A percentile compares a stretch with the other conserved stretches of the same genome.
Evolutionary conservation across 1,140 invertebrate genomes (phyloP).

Genomic region (Caenorhabditis briggsae): DNA sequence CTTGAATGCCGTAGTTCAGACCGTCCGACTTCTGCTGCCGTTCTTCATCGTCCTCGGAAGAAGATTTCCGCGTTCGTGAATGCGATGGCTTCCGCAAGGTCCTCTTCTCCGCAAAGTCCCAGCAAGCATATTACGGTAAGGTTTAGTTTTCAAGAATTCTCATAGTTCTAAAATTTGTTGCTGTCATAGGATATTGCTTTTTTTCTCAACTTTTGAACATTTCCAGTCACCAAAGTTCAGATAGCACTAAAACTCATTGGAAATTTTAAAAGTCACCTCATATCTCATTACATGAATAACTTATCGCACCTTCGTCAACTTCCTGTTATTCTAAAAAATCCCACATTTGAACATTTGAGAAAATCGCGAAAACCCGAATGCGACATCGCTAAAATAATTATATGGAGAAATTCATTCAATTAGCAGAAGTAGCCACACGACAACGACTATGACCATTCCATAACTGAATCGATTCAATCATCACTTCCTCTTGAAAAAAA

Average conservation of each 20-base stretch:
- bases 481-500: constrained; percentile 18
- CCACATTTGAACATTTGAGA: no score
- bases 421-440: neutral
- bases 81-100: constrained; percentile 30
- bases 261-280: no score
- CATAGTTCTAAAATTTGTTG: no score
- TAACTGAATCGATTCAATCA: constrained; percentile 20
- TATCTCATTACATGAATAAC: no score
- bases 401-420: neutral
- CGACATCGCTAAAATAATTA: neutral
- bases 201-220: no score
- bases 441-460: constrained; percentile 34
- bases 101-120: constrained; percentile 55
- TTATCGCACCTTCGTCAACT: no score
- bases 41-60: constrained; percentile 32
- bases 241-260: no score
- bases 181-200: no score
- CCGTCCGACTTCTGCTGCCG: constrained; percentile 3
- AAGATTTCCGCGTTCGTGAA: constrained; percentile 41
- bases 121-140: constrained; percentile 62
- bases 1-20: constrained; percentile 37
- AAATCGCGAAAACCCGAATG: no score
- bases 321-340: no score
- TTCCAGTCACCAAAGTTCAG: no score
- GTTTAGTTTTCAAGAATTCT: neutral